Conservation (phyloP, 1,140 invertebrate species). For the Temnothorax longispinosus region DNA sequence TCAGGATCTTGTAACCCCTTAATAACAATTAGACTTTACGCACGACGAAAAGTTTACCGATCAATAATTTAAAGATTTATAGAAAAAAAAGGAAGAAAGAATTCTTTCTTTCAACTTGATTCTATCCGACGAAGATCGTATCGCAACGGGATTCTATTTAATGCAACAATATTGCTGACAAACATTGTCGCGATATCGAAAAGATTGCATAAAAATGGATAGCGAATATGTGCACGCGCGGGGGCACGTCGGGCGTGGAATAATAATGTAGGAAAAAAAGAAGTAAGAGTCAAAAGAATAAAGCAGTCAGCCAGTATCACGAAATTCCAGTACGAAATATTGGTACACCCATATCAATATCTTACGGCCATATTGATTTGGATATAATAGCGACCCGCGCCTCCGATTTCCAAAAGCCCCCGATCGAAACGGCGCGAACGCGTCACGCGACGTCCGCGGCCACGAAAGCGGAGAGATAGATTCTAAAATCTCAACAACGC, state of each 20-base stretch:
- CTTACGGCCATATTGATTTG: conserved; percentile 84
- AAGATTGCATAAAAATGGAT: neutral
- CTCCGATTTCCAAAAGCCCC: conserved; percentile 81
- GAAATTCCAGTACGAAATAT: conserved; percentile 84
- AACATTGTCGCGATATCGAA: neutral
- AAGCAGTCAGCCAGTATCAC: conserved; percentile 86
- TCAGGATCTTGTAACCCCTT: too few species aligned
- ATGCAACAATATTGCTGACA: neutral
- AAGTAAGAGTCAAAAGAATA: conserved; percentile 77
- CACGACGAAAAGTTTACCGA: too few species aligned
- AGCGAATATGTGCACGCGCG: conserved; percentile 62
- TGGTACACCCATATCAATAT: conserved; percentile 85
- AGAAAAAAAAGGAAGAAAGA: too few species aligned
- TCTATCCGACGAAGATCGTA: neutral
- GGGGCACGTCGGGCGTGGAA: conserved; percentile 76
- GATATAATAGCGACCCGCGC: conserved; percentile 83
- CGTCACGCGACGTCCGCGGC: neutral
- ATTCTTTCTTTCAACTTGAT: neutral
- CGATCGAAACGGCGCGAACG: neutral
- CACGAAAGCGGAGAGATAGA: neutral
- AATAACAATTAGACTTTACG: too few species aligned
- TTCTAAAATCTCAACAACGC: neutral
- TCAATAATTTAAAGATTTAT: too few species aligned
- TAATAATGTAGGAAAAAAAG: conserved; percentile 66
- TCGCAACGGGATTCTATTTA: neutral